Conservation (phyloP, 2,113 vertebrate genomes). For the Petrocephalus zakoni region DNA sequence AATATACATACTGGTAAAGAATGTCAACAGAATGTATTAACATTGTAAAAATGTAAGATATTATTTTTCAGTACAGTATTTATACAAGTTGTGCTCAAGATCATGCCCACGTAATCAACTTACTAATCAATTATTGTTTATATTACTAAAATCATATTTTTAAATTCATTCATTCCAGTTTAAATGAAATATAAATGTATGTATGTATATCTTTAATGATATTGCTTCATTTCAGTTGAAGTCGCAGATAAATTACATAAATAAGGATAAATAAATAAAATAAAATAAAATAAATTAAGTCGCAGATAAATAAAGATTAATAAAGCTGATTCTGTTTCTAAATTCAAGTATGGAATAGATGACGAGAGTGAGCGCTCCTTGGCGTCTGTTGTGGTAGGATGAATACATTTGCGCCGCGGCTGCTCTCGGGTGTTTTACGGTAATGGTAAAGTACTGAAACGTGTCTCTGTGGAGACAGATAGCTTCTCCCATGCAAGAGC, state of each 20-base stretch:
- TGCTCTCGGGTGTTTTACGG: constrained; percentile 13
- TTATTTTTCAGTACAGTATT: background rate
- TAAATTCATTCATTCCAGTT: background rate
- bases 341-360: background rate
- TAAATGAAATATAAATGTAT: background rate
- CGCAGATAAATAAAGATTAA: no score
- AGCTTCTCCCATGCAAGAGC: constrained; percentile 1
- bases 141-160: background rate
- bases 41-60: background rate
- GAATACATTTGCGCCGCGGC: background rate
- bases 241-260: background rate
- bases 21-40: background rate
- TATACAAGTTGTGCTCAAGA: background rate
- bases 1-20: background rate
- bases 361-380: background rate
- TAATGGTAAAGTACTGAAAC: constrained; percentile 17
- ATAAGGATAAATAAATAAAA: no score
- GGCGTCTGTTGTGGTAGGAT: background rate
- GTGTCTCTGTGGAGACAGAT: constrained; percentile 19
- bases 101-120: background rate
- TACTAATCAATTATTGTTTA: background rate
- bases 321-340: background rate
- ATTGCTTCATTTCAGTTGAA: background rate
- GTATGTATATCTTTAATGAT: background rate
- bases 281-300: no score